A percentile compares a stretch with the other conserved stretches of the same genome.
phyloP scores from a whole-genome alignment of 2,888 invertebrate species.

The Sialis lutaria region DNA sequence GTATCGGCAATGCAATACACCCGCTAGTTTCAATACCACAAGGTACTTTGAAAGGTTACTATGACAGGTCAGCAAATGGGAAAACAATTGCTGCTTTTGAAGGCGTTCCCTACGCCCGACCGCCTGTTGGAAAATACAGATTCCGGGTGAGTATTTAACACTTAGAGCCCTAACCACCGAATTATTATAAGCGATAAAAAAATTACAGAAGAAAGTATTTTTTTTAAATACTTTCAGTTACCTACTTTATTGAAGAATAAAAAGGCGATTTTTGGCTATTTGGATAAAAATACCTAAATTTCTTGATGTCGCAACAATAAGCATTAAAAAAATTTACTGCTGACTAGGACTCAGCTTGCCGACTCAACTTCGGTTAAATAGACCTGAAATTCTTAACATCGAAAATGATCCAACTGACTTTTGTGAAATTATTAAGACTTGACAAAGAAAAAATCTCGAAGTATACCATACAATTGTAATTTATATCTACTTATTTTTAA shows the following conservation, averaged over 20 bases:
- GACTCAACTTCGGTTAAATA: too few species aligned
- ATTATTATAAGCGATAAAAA: not conserved
- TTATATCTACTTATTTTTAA: too few species aligned
- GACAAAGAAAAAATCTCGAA: too few species aligned
- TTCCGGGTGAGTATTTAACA: conserved; percentile 27
- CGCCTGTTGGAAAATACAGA: conserved; percentile 42
- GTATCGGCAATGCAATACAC: not conserved
- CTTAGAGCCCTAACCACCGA: not conserved
- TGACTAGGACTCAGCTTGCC: too few species aligned
- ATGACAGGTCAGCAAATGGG: conserved; percentile 11
- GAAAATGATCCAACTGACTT: too few species aligned
- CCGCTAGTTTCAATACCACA: conserved; percentile 1
- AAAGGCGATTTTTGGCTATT: not conserved
- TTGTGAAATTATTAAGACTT: too few species aligned
- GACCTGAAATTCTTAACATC: too few species aligned
- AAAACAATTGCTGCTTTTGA: conserved; percentile 36
- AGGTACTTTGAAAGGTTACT: conserved; percentile 3
- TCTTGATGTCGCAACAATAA: too few species aligned
- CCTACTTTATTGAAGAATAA: not conserved
- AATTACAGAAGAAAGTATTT: not conserved
- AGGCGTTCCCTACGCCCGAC: conserved; percentile 47
- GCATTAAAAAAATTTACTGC: too few species aligned
- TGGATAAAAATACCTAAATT: too few species aligned
- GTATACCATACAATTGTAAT: too few species aligned
- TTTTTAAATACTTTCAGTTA: not conserved